These are phyloP conservation scores for Oedothorax gibbosus DNA, from an alignment of 1,140 invertebrate genomes.

Conservation along the genomic window DNA sequence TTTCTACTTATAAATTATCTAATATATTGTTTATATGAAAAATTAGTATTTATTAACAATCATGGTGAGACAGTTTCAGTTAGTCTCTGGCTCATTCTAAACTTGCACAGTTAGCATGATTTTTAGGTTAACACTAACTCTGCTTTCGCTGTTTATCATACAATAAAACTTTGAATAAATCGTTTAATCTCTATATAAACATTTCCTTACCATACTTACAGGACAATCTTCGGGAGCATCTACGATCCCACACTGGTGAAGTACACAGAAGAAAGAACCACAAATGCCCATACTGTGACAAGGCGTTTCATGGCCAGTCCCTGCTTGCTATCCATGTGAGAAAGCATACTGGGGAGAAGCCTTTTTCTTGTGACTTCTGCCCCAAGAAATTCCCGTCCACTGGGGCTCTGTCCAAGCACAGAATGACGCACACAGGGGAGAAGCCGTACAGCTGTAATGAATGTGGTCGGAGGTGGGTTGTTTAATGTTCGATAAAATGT, in stretches of 20 bases:
- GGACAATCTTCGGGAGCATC: slow-evolving; percentile 81
- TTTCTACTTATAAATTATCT: too few species aligned
- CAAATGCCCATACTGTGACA: slow-evolving; percentile 76
- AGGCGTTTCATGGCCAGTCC: slow-evolving; percentile 78
- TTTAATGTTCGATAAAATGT: too few species aligned
- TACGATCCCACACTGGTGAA: slow-evolving; percentile 78
- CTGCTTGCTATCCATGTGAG: slow-evolving; percentile 78
- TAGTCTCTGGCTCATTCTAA: too few species aligned
- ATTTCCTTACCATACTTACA: neutral
- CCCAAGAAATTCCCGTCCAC: slow-evolving; percentile 77
- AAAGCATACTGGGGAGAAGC: slow-evolving; percentile 78
- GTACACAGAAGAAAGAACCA: slow-evolving; percentile 75
- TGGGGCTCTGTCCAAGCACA: slow-evolving; percentile 82
- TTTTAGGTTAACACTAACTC: too few species aligned
- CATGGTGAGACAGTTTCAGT: too few species aligned
- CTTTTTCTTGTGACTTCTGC: slow-evolving; percentile 77
- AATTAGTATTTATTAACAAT: too few species aligned
- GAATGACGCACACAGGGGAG: slow-evolving; percentile 84
- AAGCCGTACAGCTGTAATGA: slow-evolving; percentile 77
- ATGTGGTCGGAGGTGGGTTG: slow-evolving; percentile 54
- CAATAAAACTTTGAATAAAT: too few species aligned
- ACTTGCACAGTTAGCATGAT: too few species aligned
- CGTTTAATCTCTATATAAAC: too few species aligned
- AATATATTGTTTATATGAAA: too few species aligned
- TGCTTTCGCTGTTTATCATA: too few species aligned